Percentiles rank a stretch among this genome's conserved stretches.
phyloP scores from a whole-genome alignment of 1,140 invertebrate species.

The Sinella curviseta region DNA sequence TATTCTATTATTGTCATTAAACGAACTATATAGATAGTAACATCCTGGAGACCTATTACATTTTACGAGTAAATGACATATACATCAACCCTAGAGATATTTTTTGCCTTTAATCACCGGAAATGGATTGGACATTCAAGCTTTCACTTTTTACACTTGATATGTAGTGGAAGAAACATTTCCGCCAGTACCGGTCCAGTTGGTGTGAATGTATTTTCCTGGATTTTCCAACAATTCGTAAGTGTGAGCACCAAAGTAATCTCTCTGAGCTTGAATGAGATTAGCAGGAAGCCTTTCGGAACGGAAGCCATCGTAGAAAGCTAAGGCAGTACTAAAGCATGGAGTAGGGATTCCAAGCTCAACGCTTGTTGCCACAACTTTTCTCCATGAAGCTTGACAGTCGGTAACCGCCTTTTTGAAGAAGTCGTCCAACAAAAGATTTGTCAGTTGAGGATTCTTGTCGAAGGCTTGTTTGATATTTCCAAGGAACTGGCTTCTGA shows the following conservation, averaged over 20 bases:
- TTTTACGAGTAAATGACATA: no score
- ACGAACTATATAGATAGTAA: no score
- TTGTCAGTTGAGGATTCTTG: conserved; percentile 83
- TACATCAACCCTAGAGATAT: no score
- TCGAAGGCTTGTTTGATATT: conserved; percentile 97
- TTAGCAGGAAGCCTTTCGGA: conserved; percentile 81
- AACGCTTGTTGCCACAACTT: conserved; percentile 62
- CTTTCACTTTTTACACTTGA: conserved; percentile 70
- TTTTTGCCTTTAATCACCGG: neutral
- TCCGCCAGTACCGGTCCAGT: conserved; percentile 98
- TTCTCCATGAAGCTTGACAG: conserved; percentile 73
- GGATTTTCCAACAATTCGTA: conserved; percentile 87
- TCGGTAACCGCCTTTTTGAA: conserved; percentile 81
- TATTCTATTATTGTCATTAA: no score
- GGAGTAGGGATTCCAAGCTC: conserved; percentile 86
- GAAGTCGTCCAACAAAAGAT: conserved; percentile 92
- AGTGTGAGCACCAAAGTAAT: conserved; percentile 99
- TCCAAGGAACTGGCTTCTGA: conserved; percentile 91
- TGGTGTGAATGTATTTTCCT: conserved; percentile 91
- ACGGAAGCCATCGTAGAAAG: conserved; percentile 96
- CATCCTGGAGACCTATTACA: no score
- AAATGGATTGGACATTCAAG: neutral
- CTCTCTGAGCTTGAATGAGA: conserved; percentile 90
- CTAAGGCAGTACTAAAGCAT: conserved; percentile 85
- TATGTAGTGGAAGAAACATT: conserved; percentile 95